Conservation (phyloP, 2,888 invertebrate genomes). For the Mactromeris polynyma region DNA sequence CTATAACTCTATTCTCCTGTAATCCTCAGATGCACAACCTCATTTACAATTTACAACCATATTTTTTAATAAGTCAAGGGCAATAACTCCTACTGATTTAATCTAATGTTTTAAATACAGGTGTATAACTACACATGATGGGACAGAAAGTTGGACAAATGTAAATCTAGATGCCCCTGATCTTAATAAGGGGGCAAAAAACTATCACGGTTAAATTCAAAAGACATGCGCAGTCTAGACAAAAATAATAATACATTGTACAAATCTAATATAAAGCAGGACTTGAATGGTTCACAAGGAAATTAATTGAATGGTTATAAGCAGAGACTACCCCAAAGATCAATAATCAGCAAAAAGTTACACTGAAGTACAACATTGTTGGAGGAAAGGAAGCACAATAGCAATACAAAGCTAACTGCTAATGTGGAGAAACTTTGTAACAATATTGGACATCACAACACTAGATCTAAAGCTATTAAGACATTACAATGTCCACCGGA, state of each 20-base stretch:
- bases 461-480: background rate
- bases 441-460: background rate
- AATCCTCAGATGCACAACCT: too few species aligned
- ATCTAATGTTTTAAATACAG: too few species aligned
- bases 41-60: too few species aligned
- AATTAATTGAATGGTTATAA: background rate
- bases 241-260: background rate
- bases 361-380: background rate
- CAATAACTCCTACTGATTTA: too few species aligned
- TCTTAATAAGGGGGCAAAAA: too few species aligned
- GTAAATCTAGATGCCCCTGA: too few species aligned
- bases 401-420: background rate
- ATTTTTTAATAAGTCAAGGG: too few species aligned
- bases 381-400: background rate
- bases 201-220: too few species aligned
- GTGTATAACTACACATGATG: too few species aligned
- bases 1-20: too few species aligned
- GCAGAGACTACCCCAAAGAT: conserved; percentile 12
- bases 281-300: conserved; percentile 17
- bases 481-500: background rate
- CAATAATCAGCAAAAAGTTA: conserved; percentile 16
- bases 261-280: conserved; percentile 1
- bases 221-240: conserved; percentile 4
- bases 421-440: background rate
- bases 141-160: too few species aligned